Base-by-base conservation (phyloP, 92 coral and sea anemone species). In the Palythoa heliodiscus region DNA sequence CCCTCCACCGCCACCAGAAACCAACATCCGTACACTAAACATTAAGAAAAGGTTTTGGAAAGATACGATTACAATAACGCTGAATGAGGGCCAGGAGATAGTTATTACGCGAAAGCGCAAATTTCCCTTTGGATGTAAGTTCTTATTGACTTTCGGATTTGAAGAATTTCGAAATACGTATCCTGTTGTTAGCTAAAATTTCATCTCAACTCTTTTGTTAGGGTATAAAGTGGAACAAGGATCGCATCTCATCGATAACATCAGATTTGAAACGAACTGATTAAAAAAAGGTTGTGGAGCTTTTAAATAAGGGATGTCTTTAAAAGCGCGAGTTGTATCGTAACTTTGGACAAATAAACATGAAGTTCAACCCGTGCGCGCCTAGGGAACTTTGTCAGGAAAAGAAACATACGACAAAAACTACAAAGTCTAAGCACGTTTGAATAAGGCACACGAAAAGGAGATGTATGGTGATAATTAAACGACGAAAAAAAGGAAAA, bases 211-310 rank as follows among this genome's bases (percentile, higher is more conserved):
- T 25, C 19, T 25, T 29, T 13, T 69, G 48, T 12, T 69, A 69
- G 73, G 73, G 73, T 69, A 69, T 5, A 69, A 6, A 69, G 73
- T 69, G 73, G 17, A 29, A 37, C 47, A 69, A 29, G 73, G 73
- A 3, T 15, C 23, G 2, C 48, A 25, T 14, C 73, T 69, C 14
- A 24, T 69, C 47, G 47, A 14, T 37, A 29, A 69, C 23, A 37
- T 69, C 73, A 69, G 3, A 69, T 25, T 22, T 69, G 6, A 69
- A 69, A 69, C 73, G 4, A 69, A 69, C 35, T 29, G 73, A 69
- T 69, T 25, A 69, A 13, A 3, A 29, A 5, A 15, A 11, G 64
- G 64, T 14, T 64, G 29, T 0, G 24, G 3, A 11, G 47, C 47
- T 25, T 37, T 24, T 7, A 25, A 69, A 4, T 11, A 29, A 14